phyloP scores from a whole-genome alignment of 2,113 vertebrate genomes.

The Dromiciops gliroides region DNA sequence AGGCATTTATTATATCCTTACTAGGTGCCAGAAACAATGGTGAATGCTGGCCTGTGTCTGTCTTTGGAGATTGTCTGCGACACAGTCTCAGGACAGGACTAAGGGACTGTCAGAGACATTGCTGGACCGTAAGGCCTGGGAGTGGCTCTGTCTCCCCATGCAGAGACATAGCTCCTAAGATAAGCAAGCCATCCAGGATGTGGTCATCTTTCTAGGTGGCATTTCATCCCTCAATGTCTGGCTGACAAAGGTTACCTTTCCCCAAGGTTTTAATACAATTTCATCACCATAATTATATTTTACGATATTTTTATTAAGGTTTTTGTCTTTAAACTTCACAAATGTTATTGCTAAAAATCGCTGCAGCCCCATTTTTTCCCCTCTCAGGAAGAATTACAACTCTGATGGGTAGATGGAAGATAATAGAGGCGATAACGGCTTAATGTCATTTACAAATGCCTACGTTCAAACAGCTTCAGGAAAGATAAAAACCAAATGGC shows the following conservation, averaged over 20 bases:
- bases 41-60: neutral
- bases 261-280: neutral
- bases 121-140: rapidly evolving
- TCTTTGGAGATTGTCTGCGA: neutral
- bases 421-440: neutral
- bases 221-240: constrained; percentile 47
- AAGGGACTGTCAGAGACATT: neutral
- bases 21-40: neutral
- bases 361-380: neutral
- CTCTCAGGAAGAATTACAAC: neutral
- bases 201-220: constrained; percentile 35
- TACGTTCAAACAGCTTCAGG: too few species aligned
- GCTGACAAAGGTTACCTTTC: constrained; percentile 61
- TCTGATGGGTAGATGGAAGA: too few species aligned
- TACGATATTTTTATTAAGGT: constrained; percentile 56
- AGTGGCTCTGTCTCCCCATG: rapidly evolving
- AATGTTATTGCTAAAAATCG: constrained; percentile 48
- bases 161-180: neutral
- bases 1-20: neutral
- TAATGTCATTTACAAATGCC: rapidly evolving
- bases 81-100: rapidly evolving
- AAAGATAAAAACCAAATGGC: rapidly evolving
- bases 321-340: constrained; percentile 45
- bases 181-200: neutral
- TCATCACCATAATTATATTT: constrained; percentile 48